These are phyloP conservation scores for Drosophila rubida DNA, from an alignment of 2,888 invertebrate genomes.

Conservation along the genomic window DNA sequence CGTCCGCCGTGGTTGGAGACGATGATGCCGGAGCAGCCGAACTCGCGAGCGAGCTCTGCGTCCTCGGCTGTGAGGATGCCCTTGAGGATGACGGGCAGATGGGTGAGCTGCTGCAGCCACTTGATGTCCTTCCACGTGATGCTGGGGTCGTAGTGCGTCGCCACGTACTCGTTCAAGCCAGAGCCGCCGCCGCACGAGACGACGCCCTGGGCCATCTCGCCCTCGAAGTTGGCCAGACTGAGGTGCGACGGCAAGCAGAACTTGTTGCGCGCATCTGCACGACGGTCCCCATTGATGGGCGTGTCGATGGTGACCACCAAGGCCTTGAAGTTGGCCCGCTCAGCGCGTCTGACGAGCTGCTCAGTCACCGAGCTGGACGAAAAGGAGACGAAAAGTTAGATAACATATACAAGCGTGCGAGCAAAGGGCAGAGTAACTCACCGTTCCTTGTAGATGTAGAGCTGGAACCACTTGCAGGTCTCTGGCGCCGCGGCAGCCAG, in stretches of 20 bases:
- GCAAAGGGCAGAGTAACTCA: too few species aligned
- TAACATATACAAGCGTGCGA: too few species aligned
- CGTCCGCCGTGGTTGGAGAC: slow-evolving; percentile 98
- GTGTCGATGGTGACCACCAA: slow-evolving; percentile 95
- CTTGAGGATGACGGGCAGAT: slow-evolving; percentile 93
- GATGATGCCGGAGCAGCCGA: slow-evolving; percentile 91
- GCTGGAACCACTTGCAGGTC: slow-evolving; percentile 94
- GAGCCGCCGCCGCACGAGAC: slow-evolving; percentile 85
- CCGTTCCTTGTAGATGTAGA: slow-evolving; percentile 95
- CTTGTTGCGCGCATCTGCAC: slow-evolving; percentile 92
- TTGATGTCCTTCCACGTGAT: slow-evolving; percentile 94
- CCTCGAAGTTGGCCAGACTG: slow-evolving; percentile 92
- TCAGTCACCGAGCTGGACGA: slow-evolving; percentile 87
- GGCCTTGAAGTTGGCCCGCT: slow-evolving; percentile 92
- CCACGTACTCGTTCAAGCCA: slow-evolving; percentile 92
- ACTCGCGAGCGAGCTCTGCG: slow-evolving; percentile 90
- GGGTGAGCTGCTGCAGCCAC: slow-evolving; percentile 93
- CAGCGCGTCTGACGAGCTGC: slow-evolving; percentile 90
- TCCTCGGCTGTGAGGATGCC: slow-evolving; percentile 95
- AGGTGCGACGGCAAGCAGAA: slow-evolving; percentile 93
- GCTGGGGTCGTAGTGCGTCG: slow-evolving; percentile 91
- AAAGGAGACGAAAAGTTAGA: too few species aligned
- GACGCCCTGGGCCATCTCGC: slow-evolving; percentile 81
- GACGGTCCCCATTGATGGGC: slow-evolving; percentile 92
- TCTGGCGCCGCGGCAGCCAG: slow-evolving; percentile 91